These are phyloP conservation scores for Charanyca ferruginea DNA, from an alignment of 2,888 invertebrate species.

Conservation along the genomic window DNA sequence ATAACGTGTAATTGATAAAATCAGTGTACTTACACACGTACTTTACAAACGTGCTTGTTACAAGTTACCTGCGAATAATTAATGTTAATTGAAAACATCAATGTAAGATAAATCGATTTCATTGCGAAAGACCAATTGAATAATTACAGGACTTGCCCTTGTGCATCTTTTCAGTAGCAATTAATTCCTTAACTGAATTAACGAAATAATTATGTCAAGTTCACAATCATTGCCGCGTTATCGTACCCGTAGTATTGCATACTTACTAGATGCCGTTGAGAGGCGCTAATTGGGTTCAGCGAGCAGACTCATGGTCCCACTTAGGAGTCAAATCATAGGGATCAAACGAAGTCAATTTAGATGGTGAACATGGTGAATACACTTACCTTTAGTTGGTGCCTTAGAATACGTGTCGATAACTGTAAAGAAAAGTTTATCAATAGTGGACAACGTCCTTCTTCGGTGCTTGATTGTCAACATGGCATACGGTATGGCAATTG, in stretches of 20 bases:
- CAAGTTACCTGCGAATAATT: constrained; percentile 36
- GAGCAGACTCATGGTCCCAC: constrained; percentile 58
- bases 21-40: constrained; percentile 18
- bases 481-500: constrained; percentile 47
- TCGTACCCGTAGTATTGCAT: constrained; percentile 15
- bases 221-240: constrained; percentile 34
- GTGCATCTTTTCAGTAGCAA: constrained; percentile 9
- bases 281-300: constrained; percentile 63
- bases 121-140: constrained; percentile 37
- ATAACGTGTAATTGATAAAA: constrained; percentile 25
- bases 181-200: constrained; percentile 33
- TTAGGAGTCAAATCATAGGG: constrained; percentile 68
- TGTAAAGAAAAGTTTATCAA: constrained; percentile 50
- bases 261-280: constrained; percentile 26
- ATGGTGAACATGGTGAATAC: constrained; percentile 37
- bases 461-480: constrained; percentile 45
- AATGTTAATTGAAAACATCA: constrained; percentile 34
- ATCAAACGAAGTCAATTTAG: constrained; percentile 68
- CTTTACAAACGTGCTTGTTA: constrained; percentile 13
- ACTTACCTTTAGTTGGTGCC: not conserved
- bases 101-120: constrained; percentile 23
- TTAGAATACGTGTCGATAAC: constrained; percentile 28
- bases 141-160: constrained; percentile 27
- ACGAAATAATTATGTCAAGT: constrained; percentile 45
- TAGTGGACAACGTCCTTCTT: constrained; percentile 49